Evolutionary conservation across 1,140 invertebrate species (phyloP).

Genomic region (Babylonia areolata): DNA sequence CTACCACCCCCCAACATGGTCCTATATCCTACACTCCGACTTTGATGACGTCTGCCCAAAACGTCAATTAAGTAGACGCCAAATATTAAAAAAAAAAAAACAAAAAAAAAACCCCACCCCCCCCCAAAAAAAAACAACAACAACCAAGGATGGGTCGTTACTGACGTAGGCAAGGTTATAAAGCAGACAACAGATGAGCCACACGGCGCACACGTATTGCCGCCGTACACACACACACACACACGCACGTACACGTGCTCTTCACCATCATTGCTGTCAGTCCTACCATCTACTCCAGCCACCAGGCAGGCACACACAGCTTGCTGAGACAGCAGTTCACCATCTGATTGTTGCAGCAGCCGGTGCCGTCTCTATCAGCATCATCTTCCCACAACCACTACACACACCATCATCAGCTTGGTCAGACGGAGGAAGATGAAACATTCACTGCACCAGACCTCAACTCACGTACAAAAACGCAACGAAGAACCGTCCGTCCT

Average conservation of each 20-base stretch:
- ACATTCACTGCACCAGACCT: too few species aligned
- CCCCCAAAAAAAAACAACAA: background rate
- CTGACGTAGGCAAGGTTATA: conserved; percentile 9
- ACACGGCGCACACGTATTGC: background rate
- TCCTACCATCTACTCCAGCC: background rate
- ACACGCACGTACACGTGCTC: background rate
- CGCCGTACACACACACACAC: background rate
- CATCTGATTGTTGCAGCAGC: background rate
- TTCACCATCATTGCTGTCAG: background rate
- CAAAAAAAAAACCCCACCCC: too few species aligned
- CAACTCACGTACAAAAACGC: too few species aligned
- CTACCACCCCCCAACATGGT: background rate
- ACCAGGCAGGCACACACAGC: too few species aligned
- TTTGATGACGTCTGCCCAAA: too few species aligned
- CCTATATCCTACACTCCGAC: background rate
- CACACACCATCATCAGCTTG: too few species aligned
- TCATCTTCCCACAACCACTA: too few species aligned
- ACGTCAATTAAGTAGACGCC: too few species aligned
- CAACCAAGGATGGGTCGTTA: background rate
- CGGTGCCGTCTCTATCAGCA: background rate
- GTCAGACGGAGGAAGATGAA: too few species aligned
- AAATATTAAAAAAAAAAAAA: too few species aligned
- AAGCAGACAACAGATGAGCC: background rate
- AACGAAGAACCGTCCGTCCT: too few species aligned
- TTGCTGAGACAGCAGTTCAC: background rate